Percentiles rank a stretch among this genome's conserved stretches.
Conservation (phyloP, 2,797 vertebrate genomes). For the Gymnothorax javanicus region DNA sequence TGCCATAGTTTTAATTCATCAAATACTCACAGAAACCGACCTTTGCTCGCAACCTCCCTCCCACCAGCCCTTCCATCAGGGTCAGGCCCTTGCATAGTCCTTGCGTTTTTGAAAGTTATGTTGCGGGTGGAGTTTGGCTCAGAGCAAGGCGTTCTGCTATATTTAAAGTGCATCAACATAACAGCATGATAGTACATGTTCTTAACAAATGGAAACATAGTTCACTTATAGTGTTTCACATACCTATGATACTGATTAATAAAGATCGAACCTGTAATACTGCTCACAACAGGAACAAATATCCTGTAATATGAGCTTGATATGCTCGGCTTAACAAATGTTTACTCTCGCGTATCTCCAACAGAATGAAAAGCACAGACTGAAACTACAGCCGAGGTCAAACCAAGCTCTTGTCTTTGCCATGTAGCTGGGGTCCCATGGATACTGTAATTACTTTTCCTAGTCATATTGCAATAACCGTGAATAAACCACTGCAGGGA, state of each 20-base stretch:
- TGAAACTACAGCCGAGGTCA: conserved; percentile 24
- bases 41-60: too few species aligned
- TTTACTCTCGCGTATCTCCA: too few species aligned
- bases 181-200: neutral
- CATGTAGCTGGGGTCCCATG: neutral
- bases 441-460: conserved; percentile 29
- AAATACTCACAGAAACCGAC: too few species aligned
- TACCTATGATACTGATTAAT: neutral
- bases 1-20: too few species aligned
- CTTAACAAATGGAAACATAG: neutral
- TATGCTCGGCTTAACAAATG: too few species aligned
- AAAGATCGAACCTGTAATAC: neutral
- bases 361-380: neutral
- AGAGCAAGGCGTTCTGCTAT: too few species aligned
- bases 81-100: too few species aligned
- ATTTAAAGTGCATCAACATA: neutral
- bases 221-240: neutral
- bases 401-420: neutral
- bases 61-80: too few species aligned
- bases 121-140: too few species aligned
- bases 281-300: neutral
- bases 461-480: conserved; percentile 26
- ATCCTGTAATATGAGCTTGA: neutral
- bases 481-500: neutral
- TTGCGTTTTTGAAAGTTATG: too few species aligned